Conservation (phyloP, 2,797 vertebrate genomes). For the Otolemur crassicaudatus region DNA sequence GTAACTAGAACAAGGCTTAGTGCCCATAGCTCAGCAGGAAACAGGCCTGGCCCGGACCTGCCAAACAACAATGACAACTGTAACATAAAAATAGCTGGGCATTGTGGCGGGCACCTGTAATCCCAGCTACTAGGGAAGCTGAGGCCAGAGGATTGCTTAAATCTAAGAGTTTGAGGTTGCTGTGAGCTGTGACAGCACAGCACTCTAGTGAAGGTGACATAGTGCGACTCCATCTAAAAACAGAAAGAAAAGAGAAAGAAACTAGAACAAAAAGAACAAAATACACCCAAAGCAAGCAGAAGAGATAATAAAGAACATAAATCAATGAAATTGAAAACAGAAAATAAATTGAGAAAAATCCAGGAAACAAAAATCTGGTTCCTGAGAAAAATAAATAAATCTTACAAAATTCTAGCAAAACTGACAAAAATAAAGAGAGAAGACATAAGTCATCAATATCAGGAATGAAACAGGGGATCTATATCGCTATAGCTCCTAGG, state of each 20-base stretch:
- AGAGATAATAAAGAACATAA: background rate
- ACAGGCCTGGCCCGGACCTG: too few species aligned
- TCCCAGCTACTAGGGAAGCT: too few species aligned
- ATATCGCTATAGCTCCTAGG: background rate
- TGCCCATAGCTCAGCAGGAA: too few species aligned
- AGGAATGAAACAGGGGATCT: background rate
- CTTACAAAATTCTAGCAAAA: background rate
- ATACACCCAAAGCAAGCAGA: background rate
- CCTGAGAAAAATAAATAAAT: background rate
- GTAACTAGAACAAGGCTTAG: background rate
- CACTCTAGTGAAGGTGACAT: too few species aligned
- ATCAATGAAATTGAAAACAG: background rate
- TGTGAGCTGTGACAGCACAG: too few species aligned
- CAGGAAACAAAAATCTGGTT: background rate
- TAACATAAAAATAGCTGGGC: too few species aligned
- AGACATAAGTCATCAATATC: background rate
- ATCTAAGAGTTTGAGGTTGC: too few species aligned
- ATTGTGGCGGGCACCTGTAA: too few species aligned
- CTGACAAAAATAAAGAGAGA: background rate
- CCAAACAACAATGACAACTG: too few species aligned
- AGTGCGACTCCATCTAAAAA: too few species aligned
- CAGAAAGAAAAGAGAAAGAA: background rate
- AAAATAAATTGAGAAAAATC: conserved; percentile 1
- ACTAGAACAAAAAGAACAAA: background rate
- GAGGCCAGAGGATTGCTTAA: too few species aligned